A percentile compares a stretch with the other conserved stretches of the same genome.
Evolutionary conservation across 1,140 invertebrate genomes (phyloP).

Genomic region (Aporrectodea caliginosa): DNA sequence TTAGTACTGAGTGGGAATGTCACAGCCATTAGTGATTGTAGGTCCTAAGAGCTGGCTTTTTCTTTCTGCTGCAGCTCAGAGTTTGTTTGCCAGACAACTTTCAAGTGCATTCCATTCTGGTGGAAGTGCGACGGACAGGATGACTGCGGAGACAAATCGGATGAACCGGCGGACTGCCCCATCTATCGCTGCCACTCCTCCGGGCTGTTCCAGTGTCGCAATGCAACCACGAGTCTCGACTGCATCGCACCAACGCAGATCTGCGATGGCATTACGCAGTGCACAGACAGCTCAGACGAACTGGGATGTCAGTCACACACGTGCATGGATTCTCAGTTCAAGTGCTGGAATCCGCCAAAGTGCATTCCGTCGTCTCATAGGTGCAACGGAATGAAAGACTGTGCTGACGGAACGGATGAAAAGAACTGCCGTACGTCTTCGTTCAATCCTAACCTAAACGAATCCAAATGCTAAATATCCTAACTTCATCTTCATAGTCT

Average conservation of each 20-base stretch:
- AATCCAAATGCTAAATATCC: no score
- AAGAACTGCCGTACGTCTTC: slow-evolving; percentile 49
- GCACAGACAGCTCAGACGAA: slow-evolving; percentile 36
- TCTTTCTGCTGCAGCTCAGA: slow-evolving; percentile 60
- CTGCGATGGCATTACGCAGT: slow-evolving; percentile 42
- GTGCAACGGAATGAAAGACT: slow-evolving; percentile 90
- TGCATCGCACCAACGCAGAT: slow-evolving; percentile 69
- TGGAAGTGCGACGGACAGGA: slow-evolving; percentile 70
- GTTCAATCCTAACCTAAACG: no score
- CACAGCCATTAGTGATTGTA: no score
- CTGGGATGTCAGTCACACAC: slow-evolving; percentile 42
- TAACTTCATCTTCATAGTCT: no score
- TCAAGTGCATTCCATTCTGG: slow-evolving; percentile 68
- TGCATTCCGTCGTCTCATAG: slow-evolving; percentile 90
- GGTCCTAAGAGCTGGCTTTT: no score
- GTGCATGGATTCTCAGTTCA: slow-evolving; percentile 59
- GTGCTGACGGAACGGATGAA: slow-evolving; percentile 90
- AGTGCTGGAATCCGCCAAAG: slow-evolving; percentile 46
- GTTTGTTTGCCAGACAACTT: slow-evolving; percentile 69
- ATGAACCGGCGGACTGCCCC: slow-evolving; percentile 72
- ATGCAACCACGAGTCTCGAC: slow-evolving; percentile 39
- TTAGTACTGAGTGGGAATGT: no score
- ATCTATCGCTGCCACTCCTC: slow-evolving; percentile 28
- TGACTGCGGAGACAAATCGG: slow-evolving; percentile 88
- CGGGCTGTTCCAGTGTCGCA: slow-evolving; percentile 32